Base-by-base conservation (phyloP, 2,797 vertebrate species). In the Propithecus deckenii region DNA sequence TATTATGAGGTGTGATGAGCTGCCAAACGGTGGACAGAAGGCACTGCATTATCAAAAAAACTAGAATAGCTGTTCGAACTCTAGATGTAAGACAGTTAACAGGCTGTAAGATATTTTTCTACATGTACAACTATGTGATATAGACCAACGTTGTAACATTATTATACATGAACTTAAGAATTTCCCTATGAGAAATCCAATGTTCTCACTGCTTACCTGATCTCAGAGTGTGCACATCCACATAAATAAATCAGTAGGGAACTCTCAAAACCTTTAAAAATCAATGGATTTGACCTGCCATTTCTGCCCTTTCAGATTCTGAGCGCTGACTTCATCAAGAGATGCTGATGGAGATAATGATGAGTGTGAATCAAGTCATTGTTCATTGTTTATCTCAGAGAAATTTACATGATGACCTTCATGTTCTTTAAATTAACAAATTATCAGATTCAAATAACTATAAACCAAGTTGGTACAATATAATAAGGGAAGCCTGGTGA, bases 191-290 rank as follows among this genome's bases (percentile, higher is more conserved):
- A 96, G 55, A 93, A 97, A 92, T 76, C 89, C 18, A 2, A n/a
- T 52, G 14, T 4, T 41, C 78, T 88, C 17, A 32, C 63, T 11
- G 18, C 23, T 95, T 46, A 80, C n/a, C 41, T 92, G 22, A 97
- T 59, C 48, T 95, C 67, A 79, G 38, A 46, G 72, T 15, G 48
- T 88, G 6, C 28, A 78, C 90, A 92, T 74, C n/a, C 23, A 8
- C 30, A 22, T 69, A 15, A 50, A 20, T 72, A 35, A 93, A 25
- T 88, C 7, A 63, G 4, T 57, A 13, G 46, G n/a, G 65, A 88
- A 18, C 38, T 69, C 57, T 84, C 61, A 57, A 8, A 74, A 38
- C 28, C 91, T 95, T 97, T 35, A 23, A 89, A 97, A 92, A 71
- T 32, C 43, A 72, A 5, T 61, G 43, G 41, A 9, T 91, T 86